These are phyloP conservation scores for Microtus pennsylvanicus DNA, from an alignment of 2,113 vertebrate species.

Conservation along the genomic window DNA sequence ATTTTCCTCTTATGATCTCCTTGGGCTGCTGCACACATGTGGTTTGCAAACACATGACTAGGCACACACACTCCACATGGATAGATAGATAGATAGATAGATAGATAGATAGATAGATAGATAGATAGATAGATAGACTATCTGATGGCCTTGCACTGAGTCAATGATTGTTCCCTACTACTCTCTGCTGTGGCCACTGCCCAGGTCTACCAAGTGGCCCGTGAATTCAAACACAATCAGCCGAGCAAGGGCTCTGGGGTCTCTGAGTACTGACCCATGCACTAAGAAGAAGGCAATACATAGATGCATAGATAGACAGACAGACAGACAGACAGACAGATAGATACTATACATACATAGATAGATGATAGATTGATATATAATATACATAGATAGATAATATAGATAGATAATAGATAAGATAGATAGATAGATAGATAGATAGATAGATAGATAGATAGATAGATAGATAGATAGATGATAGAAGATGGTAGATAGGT, in stretches of 20 bases:
- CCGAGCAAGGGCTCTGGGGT: constrained; percentile 65
- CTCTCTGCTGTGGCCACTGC: not conserved
- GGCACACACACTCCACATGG: not conserved
- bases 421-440: not conserved
- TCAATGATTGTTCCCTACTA: constrained; percentile 7
- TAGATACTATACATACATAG: too few species aligned
- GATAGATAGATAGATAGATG: not conserved
- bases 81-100: too few species aligned
- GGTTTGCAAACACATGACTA: not conserved
- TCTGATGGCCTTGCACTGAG: constrained; percentile 58
- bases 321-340: too few species aligned
- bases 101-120: too few species aligned
- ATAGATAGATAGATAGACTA: not conserved
- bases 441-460: not conserved
- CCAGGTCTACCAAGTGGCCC: constrained; percentile 34
- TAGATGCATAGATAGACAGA: too few species aligned
- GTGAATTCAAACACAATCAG: constrained; percentile 79
- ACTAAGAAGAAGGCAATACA: constrained; percentile 67
- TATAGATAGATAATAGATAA: too few species aligned
- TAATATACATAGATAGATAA: too few species aligned
- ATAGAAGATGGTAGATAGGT: too few species aligned
- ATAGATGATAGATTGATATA: too few species aligned
- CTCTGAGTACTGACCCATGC: not conserved
- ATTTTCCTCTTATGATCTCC: not conserved
- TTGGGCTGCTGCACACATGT: not conserved